Conservation (phyloP, 2,113 vertebrate species). For the Hippocampus comes region DNA sequence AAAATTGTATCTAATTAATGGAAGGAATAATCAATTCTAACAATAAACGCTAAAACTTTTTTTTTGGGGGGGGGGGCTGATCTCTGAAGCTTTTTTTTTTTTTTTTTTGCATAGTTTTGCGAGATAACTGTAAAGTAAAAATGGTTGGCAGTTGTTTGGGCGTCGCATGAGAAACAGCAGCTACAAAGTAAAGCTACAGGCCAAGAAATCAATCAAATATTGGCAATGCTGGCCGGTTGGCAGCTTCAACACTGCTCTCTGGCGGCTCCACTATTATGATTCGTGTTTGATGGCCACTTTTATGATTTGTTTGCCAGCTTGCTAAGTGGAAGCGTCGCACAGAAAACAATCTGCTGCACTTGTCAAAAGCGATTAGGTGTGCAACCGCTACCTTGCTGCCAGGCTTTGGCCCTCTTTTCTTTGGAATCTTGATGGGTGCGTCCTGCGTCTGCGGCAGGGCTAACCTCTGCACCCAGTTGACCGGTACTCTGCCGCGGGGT, state of each 20-base stretch:
- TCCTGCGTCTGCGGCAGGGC: constrained; percentile 81
- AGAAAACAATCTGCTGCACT: constrained; percentile 1
- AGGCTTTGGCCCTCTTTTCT: constrained; percentile 96
- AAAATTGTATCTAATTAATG: no score
- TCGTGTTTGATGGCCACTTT: background rate
- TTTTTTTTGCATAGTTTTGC: background rate
- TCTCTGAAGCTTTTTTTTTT: background rate
- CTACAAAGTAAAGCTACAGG: background rate
- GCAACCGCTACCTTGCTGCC: constrained; percentile 86
- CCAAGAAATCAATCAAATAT: background rate
- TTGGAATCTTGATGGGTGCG: constrained; percentile 87
- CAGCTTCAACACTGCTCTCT: background rate
- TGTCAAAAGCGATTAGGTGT: background rate
- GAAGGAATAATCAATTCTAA: no score
- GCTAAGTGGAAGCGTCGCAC: background rate
- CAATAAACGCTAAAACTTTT: no score
- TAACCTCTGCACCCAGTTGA: constrained; percentile 75
- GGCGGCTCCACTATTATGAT: background rate
- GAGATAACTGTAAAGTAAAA: background rate
- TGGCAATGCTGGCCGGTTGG: background rate
- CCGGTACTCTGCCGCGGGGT: constrained; percentile 80
- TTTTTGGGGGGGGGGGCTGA: background rate
- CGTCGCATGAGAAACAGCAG: background rate
- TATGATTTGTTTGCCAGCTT: background rate
- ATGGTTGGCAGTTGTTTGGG: background rate